Evolutionary conservation across 2,113 vertebrate genomes (phyloP).

Genomic region (Chionomys nivalis): DNA sequence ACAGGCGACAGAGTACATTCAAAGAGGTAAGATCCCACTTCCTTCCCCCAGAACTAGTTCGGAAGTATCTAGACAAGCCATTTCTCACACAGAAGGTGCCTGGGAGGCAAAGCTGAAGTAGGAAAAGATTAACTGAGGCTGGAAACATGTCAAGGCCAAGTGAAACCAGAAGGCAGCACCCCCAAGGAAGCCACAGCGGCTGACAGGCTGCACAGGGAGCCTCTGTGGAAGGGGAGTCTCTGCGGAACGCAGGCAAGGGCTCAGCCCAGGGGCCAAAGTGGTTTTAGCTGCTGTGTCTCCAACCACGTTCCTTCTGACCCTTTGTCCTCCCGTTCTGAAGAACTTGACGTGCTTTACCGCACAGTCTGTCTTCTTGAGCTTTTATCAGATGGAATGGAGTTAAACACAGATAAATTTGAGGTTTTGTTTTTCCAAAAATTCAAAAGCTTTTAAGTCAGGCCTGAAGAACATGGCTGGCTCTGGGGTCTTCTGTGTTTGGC

Average conservation of each 20-base stretch:
- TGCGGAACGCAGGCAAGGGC: background rate
- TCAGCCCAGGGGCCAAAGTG: background rate
- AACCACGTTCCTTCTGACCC: background rate
- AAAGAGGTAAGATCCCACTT: background rate
- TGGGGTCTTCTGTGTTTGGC: background rate
- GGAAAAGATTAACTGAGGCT: background rate
- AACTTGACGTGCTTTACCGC: conserved; percentile 48
- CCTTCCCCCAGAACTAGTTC: background rate
- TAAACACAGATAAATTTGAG: conserved; percentile 41
- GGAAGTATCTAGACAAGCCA: background rate
- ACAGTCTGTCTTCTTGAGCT: background rate
- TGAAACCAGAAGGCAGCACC: background rate
- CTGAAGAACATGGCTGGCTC: background rate
- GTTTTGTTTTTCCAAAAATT: conserved; percentile 31
- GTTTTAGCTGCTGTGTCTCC: background rate
- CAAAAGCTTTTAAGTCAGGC: conserved; percentile 48
- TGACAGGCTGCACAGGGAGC: background rate
- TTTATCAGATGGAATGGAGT: conserved; percentile 50
- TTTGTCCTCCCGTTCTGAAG: background rate
- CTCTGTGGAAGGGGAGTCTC: background rate
- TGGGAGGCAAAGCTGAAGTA: background rate
- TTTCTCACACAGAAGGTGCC: background rate
- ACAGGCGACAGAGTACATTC: background rate
- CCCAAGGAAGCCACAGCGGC: background rate
- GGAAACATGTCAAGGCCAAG: background rate